Conservation (phyloP, 2,797 vertebrate genomes). For the Okamejei kenojei region DNA sequence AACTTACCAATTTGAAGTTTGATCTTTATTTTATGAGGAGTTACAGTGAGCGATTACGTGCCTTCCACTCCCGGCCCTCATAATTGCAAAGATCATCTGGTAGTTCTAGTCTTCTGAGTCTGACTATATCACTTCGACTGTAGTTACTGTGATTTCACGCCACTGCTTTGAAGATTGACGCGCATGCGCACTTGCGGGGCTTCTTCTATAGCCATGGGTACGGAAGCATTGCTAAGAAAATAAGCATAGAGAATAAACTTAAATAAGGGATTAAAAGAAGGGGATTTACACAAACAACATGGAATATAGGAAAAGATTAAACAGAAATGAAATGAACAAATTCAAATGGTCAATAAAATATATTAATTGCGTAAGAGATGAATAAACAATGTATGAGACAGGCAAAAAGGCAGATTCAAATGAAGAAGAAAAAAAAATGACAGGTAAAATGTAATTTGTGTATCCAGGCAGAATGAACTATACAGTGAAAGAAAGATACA, state of each 20-base stretch:
- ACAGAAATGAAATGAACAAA: not conserved
- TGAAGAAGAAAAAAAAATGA: not conserved
- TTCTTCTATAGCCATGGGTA: not conserved
- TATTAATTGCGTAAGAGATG: not conserved
- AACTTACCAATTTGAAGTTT: too few relatives aligned
- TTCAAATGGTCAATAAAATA: not conserved
- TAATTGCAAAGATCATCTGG: too few relatives aligned
- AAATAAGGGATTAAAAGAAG: not conserved
- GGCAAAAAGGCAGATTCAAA: not conserved
- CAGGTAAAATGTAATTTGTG: not conserved
- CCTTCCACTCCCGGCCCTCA: too few relatives aligned
- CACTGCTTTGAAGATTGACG: too few relatives aligned
- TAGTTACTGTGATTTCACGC: too few relatives aligned
- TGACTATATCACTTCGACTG: too few relatives aligned
- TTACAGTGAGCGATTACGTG: too few relatives aligned
- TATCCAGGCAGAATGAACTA: not conserved
- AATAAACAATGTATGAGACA: not conserved
- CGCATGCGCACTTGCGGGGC: too few relatives aligned
- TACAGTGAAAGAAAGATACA: not conserved
- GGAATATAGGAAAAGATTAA: not conserved
- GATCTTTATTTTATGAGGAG: too few relatives aligned
- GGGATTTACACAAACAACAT: not conserved
- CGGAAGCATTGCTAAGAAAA: not conserved
- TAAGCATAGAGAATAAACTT: not conserved
- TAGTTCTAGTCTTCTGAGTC: too few relatives aligned